A percentile compares a stretch with the other conserved stretches of the same genome.
These are phyloP conservation scores for Phrynocephalus vlangalii DNA, from an alignment of 2,797 vertebrate species.

Conservation along the genomic window DNA sequence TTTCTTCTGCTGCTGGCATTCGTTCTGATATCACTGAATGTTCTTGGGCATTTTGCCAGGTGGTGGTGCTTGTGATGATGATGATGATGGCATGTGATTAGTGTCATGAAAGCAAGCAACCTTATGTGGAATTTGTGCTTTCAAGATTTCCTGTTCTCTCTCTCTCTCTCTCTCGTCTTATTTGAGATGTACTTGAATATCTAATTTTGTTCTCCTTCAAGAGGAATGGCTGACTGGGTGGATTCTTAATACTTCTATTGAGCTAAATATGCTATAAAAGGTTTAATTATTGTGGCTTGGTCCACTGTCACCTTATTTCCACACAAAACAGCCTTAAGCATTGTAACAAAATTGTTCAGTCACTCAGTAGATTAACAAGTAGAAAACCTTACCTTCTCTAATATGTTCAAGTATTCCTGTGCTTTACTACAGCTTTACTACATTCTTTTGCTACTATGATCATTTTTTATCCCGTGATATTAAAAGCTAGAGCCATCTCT, in stretches of 20 bases:
- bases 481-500: neutral
- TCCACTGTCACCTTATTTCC: neutral
- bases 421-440: neutral
- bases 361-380: neutral
- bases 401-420: neutral
- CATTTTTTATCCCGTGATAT: neutral
- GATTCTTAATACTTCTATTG: neutral
- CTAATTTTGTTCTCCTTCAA: neutral
- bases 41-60: neutral
- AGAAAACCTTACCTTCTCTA: neutral
- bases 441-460: neutral
- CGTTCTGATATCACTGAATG: neutral
- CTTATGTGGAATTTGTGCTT: neutral
- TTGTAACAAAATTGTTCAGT: neutral
- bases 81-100: neutral
- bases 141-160: neutral
- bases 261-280: neutral
- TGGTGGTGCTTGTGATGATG: too few species aligned
- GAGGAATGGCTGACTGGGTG: neutral
- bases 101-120: neutral
- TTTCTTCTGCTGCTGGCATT: neutral
- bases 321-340: neutral
- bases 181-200: neutral
- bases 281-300: neutral
- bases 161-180: neutral